phyloP scores from a whole-genome alignment of 1,140 invertebrate genomes.

The Drosophila prosaltans region DNA sequence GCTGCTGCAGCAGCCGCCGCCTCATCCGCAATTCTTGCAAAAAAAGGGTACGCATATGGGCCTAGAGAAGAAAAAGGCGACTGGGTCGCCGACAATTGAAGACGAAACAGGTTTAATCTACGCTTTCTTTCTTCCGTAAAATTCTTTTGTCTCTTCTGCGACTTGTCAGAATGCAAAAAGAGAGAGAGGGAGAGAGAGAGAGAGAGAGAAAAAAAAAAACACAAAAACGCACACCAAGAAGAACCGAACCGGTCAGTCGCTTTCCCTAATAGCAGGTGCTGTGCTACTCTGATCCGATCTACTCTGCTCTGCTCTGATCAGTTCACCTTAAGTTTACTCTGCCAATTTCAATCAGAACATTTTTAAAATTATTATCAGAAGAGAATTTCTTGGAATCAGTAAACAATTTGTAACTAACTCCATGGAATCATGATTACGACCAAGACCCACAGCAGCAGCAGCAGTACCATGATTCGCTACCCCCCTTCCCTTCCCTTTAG shows the following conservation, averaged over 20 bases:
- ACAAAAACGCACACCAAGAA: neutral
- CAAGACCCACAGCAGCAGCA: neutral
- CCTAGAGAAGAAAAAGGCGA: conserved; percentile 39
- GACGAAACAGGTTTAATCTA: conserved; percentile 22
- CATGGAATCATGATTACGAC: conserved; percentile 1
- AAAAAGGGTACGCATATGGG: conserved; percentile 43
- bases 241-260: neutral
- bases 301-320: neutral
- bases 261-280: conserved; percentile 10
- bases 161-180: conserved; percentile 5
- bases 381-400: conserved; percentile 10
- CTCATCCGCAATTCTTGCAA: conserved; percentile 43
- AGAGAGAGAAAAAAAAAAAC: neutral
- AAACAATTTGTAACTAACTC: conserved; percentile 8
- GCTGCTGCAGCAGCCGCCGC: conserved; percentile 27
- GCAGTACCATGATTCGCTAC: neutral
- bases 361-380: conserved; percentile 13
- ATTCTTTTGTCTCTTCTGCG: conserved; percentile 11
- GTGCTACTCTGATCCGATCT: neutral
- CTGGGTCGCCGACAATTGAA: conserved; percentile 42
- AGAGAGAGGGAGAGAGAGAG: no score
- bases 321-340: neutral
- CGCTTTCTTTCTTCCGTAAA: conserved; percentile 13
- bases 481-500: neutral
- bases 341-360: conserved; percentile 12